Base-by-base conservation (phyloP, 2,113 vertebrate species). In the Gila orcuttii region DNA sequence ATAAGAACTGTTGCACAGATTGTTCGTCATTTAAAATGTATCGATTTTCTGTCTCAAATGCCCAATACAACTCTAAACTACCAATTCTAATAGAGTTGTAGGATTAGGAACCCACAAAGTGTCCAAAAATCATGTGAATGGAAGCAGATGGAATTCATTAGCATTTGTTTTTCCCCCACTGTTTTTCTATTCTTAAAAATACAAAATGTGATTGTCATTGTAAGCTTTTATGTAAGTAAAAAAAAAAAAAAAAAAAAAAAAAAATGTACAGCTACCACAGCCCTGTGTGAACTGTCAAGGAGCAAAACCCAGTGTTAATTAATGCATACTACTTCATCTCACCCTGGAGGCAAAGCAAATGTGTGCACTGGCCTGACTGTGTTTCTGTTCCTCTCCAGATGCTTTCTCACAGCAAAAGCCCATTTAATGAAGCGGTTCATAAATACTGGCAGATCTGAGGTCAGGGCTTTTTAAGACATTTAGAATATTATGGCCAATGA, bases 341-440 rank as follows among this genome's bases (percentile, higher is more conserved):
- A 39, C 82, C 68, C 17, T 1, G 3, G 82, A 74, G 78, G 62
- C 77, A 25, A 73, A 19, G 33, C 52, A 73, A 57, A 73, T 23
- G 31, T 71, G 25, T 55, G 47, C 28, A 52, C 31, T 33, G 47
- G 4, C 80, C 3, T 12, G 77, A 68, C 64, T 21, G 98, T 97
- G 96, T 99, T 99, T 89, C 97, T 96, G 94, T 97, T 99, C 89
- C 96, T 96, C 93, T 99, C 97, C 86, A 99, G 95, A 92, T 98
- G 98, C 86, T 99, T 98, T 59, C 97, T 95, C 90, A 98, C 96
- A 33, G 98, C 97, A 76, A 99, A 97, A 5, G 97, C 97, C 92
- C 98, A 98, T 95, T 99, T 99, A 92, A 99, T 98, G 90, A 99
- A 94, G 91, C 98, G 97, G 89, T 97, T 98, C 25, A 99, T 96